phyloP scores from a whole-genome alignment of 53 echinoderm and acorn worm species.

The Luidia sarsii region DNA sequence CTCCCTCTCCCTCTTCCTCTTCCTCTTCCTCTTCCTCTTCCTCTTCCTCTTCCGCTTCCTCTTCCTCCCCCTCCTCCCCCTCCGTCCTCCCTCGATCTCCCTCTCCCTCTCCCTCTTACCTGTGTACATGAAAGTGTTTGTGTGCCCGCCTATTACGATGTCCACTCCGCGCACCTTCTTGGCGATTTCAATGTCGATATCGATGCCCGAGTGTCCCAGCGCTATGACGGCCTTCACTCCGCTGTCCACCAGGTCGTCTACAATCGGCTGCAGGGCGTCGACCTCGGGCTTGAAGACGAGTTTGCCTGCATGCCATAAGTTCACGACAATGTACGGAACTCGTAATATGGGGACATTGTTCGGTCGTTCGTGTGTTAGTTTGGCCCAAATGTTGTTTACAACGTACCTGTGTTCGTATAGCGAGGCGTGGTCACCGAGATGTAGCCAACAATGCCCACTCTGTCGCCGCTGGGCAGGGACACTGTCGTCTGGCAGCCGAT shows the following conservation, averaged over 20 bases:
- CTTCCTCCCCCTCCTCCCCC: too few relatives aligned
- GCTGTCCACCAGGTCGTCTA: slow-evolving; percentile 52
- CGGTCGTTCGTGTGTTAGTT: too few relatives aligned
- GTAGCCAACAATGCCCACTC: slow-evolving; percentile 86
- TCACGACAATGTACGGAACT: neutral
- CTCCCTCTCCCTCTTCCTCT: slow-evolving; percentile 9
- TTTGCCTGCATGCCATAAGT: slow-evolving; percentile 63
- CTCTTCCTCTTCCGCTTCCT: too few relatives aligned
- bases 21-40: slow-evolving; percentile 13
- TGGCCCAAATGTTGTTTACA: too few relatives aligned
- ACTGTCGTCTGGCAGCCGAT: slow-evolving; percentile 68
- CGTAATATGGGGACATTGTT: too few relatives aligned
- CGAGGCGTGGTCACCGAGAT: slow-evolving; percentile 66
- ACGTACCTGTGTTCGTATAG: slow-evolving; percentile 77
- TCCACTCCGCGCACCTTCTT: slow-evolving; percentile 76
- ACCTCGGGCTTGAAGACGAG: slow-evolving; percentile 80
- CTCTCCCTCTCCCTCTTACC: too few relatives aligned
- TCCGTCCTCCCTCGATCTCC: too few relatives aligned
- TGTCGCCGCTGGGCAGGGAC: slow-evolving; percentile 51
- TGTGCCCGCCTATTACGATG: slow-evolving; percentile 89
- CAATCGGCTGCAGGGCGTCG: slow-evolving; percentile 57
- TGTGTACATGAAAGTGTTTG: slow-evolving; percentile 92
- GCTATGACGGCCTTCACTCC: slow-evolving; percentile 91
- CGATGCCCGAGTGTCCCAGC: slow-evolving; percentile 90
- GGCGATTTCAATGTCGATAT: slow-evolving; percentile 79